A percentile compares a stretch with the other conserved stretches of the same genome.
These are phyloP conservation scores for Larimichthys polyactis DNA, from an alignment of 2,113 vertebrate genomes.

Conservation along the genomic window DNA sequence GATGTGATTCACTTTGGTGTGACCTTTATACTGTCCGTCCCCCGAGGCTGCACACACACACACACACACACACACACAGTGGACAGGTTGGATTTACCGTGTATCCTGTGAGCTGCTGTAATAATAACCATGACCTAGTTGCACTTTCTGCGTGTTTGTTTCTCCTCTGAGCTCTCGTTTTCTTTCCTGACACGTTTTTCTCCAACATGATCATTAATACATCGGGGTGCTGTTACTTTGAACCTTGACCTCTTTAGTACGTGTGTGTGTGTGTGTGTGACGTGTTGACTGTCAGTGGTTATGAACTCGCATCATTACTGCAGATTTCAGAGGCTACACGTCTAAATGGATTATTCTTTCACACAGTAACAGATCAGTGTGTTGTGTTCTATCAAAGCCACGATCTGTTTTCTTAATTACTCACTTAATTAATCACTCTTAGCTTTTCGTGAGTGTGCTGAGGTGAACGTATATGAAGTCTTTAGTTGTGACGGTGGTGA, in stretches of 20 bases:
- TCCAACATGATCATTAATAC: conserved; percentile 20
- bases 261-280: background rate
- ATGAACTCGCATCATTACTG: conserved; percentile 7
- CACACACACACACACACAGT: conserved; percentile 23
- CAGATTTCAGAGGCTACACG: background rate
- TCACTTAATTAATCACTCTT: too few species aligned
- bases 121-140: conserved; percentile 43
- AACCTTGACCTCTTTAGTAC: conserved; percentile 27
- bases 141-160: background rate
- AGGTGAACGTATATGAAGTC: background rate
- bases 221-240: background rate
- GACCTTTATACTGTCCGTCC: conserved; percentile 30
- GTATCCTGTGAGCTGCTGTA: background rate
- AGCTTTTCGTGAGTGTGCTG: background rate
- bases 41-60: background rate
- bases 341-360: too few species aligned
- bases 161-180: background rate
- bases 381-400: background rate
- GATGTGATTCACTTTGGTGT: conserved; percentile 10
- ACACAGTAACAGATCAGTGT: too few species aligned
- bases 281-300: background rate
- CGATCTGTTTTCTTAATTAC: background rate
- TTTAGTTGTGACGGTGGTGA: background rate
- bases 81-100: background rate
- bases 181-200: conserved; percentile 13